phyloP scores from a whole-genome alignment of 2,113 vertebrate species.

The Zootoca vivipara region DNA sequence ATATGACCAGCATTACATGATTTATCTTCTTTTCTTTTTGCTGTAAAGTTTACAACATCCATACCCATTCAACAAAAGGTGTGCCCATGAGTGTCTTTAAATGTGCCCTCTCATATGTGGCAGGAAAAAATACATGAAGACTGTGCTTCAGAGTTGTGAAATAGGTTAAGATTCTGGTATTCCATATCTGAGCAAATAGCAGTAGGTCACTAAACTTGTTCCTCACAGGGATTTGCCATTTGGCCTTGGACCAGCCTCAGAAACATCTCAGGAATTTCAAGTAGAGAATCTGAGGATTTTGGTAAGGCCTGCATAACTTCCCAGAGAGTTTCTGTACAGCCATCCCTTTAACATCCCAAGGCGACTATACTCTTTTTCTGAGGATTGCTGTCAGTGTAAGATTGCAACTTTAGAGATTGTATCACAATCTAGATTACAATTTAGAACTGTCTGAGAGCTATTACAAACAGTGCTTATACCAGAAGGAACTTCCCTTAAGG shows the following conservation, averaged over 20 bases:
- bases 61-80: too few species aligned
- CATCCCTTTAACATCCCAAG: neutral
- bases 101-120: neutral
- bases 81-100: neutral
- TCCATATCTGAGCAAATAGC: too few species aligned
- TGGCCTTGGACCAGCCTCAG: neutral
- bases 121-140: neutral
- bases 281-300: neutral
- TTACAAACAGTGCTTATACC: accelerated
- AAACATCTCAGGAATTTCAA: neutral
- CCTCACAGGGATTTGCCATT: too few species aligned
- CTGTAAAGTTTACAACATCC: too few species aligned
- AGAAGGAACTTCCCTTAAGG: neutral
- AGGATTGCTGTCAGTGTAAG: neutral
- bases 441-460: neutral
- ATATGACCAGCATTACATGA: too few species aligned
- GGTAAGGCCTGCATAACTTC: neutral
- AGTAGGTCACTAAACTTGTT: too few species aligned
- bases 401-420: neutral
- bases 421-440: neutral
- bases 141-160: neutral
- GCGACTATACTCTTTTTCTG: too few species aligned
- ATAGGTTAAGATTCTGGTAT: neutral
- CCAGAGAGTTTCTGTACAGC: neutral
- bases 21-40: too few species aligned